These are phyloP conservation scores for Cheilosia vernalis DNA, from an alignment of 2,888 invertebrate species.

Conservation along the genomic window DNA sequence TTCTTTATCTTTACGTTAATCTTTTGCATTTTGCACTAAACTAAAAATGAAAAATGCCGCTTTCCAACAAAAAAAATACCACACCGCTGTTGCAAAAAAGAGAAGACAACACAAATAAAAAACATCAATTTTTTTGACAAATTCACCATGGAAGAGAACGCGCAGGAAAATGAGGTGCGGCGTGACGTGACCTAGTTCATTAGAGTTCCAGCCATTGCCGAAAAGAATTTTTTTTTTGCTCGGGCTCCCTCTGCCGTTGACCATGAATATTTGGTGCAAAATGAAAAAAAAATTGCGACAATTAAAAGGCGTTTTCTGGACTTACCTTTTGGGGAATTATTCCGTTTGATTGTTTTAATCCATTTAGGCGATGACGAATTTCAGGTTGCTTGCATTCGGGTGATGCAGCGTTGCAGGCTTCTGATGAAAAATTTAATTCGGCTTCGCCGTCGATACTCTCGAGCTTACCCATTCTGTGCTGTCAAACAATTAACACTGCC, in stretches of 20 bases:
- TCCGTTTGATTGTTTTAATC: conserved; percentile 57
- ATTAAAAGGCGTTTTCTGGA: conserved; percentile 1
- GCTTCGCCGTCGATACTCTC: conserved; percentile 73
- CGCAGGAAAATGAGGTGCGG: not conserved
- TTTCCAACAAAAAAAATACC: not conserved
- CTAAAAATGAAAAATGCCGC: conserved; percentile 16
- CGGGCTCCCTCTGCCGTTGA: conserved; percentile 35
- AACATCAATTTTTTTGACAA: conserved; percentile 38
- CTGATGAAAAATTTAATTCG: conserved; percentile 60
- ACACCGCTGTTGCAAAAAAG: conserved; percentile 17
- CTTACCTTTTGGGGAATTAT: conserved; percentile 61
- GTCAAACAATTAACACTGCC: conserved; percentile 73
- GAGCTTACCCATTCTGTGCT: conserved; percentile 78
- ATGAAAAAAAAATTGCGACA: not conserved
- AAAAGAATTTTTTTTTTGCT: conserved; percentile 30
- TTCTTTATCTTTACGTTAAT: not conserved
- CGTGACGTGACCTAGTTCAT: conserved; percentile 62
- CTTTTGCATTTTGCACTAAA: not conserved
- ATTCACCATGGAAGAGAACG: conserved; percentile 49
- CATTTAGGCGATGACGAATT: conserved; percentile 64
- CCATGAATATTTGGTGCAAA: conserved; percentile 49
- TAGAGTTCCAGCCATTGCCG: conserved; percentile 48
- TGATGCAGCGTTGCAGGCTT: conserved; percentile 48
- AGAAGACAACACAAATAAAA: conserved; percentile 36
- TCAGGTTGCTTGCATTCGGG: conserved; percentile 46